Evolutionary conservation across 2,797 vertebrate species (phyloP).

Genomic region (Acrossocheilus wenchowensis): DNA sequence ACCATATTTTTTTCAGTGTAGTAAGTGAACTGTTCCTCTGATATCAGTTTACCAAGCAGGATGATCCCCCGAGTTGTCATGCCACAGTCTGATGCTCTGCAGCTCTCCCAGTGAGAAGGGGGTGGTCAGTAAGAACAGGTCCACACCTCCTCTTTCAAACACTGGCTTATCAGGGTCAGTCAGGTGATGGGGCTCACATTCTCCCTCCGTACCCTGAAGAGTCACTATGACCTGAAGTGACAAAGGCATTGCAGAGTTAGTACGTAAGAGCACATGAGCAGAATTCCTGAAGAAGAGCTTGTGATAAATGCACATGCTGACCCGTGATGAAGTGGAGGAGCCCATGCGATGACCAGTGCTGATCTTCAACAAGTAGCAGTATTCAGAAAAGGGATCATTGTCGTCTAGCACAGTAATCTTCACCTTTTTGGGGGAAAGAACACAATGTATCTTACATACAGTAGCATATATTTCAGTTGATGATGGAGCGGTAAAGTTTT

Average conservation of each 20-base stretch:
- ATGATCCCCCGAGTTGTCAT: slow-evolving; percentile 89
- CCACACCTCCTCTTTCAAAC: slow-evolving; percentile 89
- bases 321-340: slow-evolving; percentile 91
- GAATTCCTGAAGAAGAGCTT: neutral
- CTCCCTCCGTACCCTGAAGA: slow-evolving; percentile 86
- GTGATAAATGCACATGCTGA: slow-evolving; percentile 61
- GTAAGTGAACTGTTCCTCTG: neutral
- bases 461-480: neutral
- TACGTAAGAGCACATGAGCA: slow-evolving; percentile 15
- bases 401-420: slow-evolving; percentile 90
- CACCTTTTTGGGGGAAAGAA: slow-evolving; percentile 74
- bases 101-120: slow-evolving; percentile 92
- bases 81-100: slow-evolving; percentile 89
- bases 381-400: slow-evolving; percentile 92
- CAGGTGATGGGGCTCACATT: slow-evolving; percentile 93
- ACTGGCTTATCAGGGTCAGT: slow-evolving; percentile 80
- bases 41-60: slow-evolving; percentile 83
- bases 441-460: neutral
- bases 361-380: slow-evolving; percentile 88
- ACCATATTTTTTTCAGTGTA: neutral
- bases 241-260: neutral
- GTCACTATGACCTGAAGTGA: slow-evolving; percentile 86
- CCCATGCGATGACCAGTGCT: slow-evolving; percentile 90
- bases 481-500: neutral
- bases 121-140: slow-evolving; percentile 91